phyloP scores from a whole-genome alignment of 2,113 vertebrate genomes.

The Polypterus bichir region DNA sequence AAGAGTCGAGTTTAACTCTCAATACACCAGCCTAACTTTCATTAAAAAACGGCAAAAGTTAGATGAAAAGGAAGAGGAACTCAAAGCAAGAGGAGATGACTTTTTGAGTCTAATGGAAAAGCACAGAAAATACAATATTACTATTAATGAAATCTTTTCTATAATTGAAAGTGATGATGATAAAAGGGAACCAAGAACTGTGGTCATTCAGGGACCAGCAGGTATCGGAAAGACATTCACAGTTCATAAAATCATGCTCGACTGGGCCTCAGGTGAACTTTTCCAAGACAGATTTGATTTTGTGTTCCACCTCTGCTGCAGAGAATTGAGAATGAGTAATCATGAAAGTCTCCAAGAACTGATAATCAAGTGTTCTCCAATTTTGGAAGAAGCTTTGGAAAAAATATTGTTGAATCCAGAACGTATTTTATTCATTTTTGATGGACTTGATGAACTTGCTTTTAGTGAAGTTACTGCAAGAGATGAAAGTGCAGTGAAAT shows the following conservation, averaged over 20 bases:
- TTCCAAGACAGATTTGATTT: conserved; percentile 25
- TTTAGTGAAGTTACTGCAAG: conserved; percentile 18
- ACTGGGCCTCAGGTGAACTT: conserved; percentile 26
- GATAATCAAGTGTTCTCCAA: conserved; percentile 25
- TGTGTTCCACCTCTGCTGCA: conserved; percentile 41
- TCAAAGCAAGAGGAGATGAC: conserved; percentile 3
- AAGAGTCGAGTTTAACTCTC: conserved; percentile 1
- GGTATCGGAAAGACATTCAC: conserved; percentile 47
- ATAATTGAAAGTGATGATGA: conserved; percentile 7
- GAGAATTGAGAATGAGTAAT: conserved; percentile 16
- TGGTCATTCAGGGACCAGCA: conserved; percentile 39
- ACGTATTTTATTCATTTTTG: conserved; percentile 36
- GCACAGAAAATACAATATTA: not conserved
- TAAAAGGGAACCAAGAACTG: conserved; percentile 18
- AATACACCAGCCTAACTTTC: conserved; percentile 14
- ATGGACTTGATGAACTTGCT: conserved; percentile 34
- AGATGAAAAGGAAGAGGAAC: conserved; percentile 15
- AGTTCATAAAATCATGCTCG: conserved; percentile 36
- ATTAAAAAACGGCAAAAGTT: conserved; percentile 7
- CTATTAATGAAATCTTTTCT: not conserved
- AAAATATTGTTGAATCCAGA: conserved; percentile 23
- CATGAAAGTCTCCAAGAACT: conserved; percentile 26
- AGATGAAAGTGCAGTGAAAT: conserved; percentile 15
- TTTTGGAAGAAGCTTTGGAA: not conserved
- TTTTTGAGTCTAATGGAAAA: conserved; percentile 5